Evolutionary conservation across 2,797 vertebrate species (phyloP).

Genomic region (Fistularia commersonii): DNA sequence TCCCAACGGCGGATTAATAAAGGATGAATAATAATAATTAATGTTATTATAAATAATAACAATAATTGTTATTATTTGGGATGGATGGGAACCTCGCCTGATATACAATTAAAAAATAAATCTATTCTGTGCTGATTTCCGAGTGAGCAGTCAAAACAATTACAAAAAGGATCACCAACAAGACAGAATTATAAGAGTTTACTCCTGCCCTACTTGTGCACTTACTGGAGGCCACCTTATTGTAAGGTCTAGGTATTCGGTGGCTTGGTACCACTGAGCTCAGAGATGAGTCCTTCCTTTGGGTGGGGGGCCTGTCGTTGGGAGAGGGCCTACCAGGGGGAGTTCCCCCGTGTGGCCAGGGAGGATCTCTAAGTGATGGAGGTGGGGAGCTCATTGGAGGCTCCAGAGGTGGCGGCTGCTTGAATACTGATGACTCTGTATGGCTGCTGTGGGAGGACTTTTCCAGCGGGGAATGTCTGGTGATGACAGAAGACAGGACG

Average conservation of each 20-base stretch:
- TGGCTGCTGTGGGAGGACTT: conserved; percentile 83
- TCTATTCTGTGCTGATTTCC: no score
- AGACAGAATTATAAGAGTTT: no score
- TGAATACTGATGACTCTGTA: conserved; percentile 79
- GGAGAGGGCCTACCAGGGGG: conserved; percentile 66
- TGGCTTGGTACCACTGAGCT: conserved; percentile 34
- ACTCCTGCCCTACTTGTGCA: conserved; percentile 14
- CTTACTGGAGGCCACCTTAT: conserved; percentile 89
- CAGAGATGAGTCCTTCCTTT: conserved; percentile 61
- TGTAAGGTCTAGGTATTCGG: conserved; percentile 79
- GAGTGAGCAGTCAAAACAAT: no score
- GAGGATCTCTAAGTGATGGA: conserved; percentile 72
- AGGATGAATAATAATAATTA: no score
- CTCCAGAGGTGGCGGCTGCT: conserved; percentile 73
- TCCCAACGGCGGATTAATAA: no score
- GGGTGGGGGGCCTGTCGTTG: conserved; percentile 55
- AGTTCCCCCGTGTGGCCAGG: conserved; percentile 77
- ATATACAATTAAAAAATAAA: no score
- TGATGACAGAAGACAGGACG: not conserved
- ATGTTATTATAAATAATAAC: no score
- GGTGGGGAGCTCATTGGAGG: conserved; percentile 67
- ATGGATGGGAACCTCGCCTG: no score
- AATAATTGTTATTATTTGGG: no score
- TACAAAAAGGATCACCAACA: no score
- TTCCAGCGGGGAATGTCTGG: conserved; percentile 84